Base-by-base conservation (phyloP, 2,888 invertebrate genomes). In the Notodromas monacha region DNA sequence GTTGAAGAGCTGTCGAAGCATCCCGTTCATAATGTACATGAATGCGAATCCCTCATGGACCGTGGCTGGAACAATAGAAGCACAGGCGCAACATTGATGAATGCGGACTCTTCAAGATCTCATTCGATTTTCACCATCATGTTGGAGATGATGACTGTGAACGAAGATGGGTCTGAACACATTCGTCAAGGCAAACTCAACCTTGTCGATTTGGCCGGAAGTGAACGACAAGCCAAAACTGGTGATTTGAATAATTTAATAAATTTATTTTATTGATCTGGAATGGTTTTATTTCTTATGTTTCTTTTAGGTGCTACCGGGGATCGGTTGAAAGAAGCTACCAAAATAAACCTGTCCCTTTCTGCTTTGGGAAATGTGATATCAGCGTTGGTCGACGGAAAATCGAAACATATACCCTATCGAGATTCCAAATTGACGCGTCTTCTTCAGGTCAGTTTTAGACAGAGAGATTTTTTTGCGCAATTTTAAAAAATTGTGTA, bases 321-420 rank as follows among this genome's bases (percentile, higher is more conserved):
- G 15, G 66, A 79, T 37, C 60, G 89, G 2, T 55, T 89, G 31
- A 74, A 84, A 44, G 92, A 96, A 51, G 89, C 92, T 0, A 81
- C 84, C 1, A 92, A 89, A 53, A 96, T 96, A 37, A 57, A 57
- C 40, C 61, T 89, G 36, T 92, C 92, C 0, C 60, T 96, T 1
- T 89, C 92, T 1, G 89, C 86, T 1, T 55, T 96, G 32, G 92
- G 92, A 14, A 92, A 92, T 52, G 96, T 96, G 3, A 96, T 99
- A 40, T 86, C 89, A 3, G 86, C 92, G 2, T 55, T 96, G 36
- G 89, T 89, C 3, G 92, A 96, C 53, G 84, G 86, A 28, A 89
- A 86, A 53, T 74, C 74, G 40, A 74, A 72, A 0, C 89, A 96
- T 50, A 77, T 99, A 40, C 96, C 96, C 0, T 99, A 96, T 51